phyloP scores from a whole-genome alignment of 2,113 vertebrate species.

The rat (Rattus norvegicus) region GRCr8 NC_086037.1:71799501-71800000 shows the following conservation, averaged over 20 bases:
- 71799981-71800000: background rate
- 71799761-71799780: background rate
- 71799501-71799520: background rate
- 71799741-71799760: background rate
- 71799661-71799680: conserved; percentile 65
- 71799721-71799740: background rate
- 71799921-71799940: conserved; percentile 57
- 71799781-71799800: background rate
- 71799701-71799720: background rate
- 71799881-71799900: fast-evolving
- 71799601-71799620: conserved; percentile 42
- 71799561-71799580: conserved; percentile 55
- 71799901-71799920: background rate
- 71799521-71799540: conserved; percentile 43
- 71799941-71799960: background rate
- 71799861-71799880: fast-evolving
- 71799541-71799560: background rate
- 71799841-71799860: background rate
- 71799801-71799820: background rate
- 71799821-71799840: background rate
- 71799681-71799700: conserved; percentile 64
- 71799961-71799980: conserved; percentile 25
- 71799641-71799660: conserved; percentile 56
- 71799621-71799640: conserved; percentile 74
- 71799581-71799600: conserved; percentile 15